Evolutionary conservation across 1,140 invertebrate species (phyloP).

Genomic region (Rhagoletis zephyria): DNA sequence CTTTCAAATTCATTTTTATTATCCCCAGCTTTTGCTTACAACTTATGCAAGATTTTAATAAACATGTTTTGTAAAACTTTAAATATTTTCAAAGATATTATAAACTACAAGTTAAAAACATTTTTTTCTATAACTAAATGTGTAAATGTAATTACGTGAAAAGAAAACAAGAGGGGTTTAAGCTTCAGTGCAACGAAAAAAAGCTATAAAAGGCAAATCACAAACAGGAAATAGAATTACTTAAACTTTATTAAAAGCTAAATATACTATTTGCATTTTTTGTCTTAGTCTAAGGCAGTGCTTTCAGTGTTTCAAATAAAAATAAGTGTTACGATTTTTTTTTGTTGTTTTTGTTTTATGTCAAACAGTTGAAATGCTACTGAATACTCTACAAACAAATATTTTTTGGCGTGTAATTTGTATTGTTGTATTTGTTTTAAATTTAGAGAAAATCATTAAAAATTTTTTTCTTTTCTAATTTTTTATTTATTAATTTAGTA

Average conservation of each 20-base stretch:
- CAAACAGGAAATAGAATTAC: background rate
- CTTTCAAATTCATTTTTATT: conserved; percentile 21
- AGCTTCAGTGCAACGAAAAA: background rate
- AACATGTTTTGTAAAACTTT: background rate
- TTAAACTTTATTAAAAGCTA: background rate
- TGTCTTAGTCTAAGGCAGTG: background rate
- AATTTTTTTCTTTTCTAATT: conserved; percentile 6
- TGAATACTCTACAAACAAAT: background rate
- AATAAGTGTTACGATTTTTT: conserved; percentile 63
- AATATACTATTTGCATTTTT: background rate
- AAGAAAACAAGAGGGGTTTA: conserved; percentile 53
- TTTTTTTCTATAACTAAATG: background rate
- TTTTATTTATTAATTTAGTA: conserved; percentile 55
- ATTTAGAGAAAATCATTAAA: conserved; percentile 26
- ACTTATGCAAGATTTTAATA: background rate
- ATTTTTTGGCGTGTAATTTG: conserved; percentile 62
- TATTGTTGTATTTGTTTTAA: conserved; percentile 57
- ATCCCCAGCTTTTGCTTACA: conserved; percentile 29
- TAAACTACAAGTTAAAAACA: conserved; percentile 20
- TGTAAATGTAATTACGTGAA: conserved; percentile 4
- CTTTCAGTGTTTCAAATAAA: conserved; percentile 54
- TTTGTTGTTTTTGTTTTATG: background rate
- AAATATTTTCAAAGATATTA: conserved; percentile 1
- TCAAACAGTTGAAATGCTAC: background rate
- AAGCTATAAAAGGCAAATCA: conserved; percentile 24